Base-by-base conservation (phyloP, 2,888 invertebrate species). In the Microdon myrmicae region DNA sequence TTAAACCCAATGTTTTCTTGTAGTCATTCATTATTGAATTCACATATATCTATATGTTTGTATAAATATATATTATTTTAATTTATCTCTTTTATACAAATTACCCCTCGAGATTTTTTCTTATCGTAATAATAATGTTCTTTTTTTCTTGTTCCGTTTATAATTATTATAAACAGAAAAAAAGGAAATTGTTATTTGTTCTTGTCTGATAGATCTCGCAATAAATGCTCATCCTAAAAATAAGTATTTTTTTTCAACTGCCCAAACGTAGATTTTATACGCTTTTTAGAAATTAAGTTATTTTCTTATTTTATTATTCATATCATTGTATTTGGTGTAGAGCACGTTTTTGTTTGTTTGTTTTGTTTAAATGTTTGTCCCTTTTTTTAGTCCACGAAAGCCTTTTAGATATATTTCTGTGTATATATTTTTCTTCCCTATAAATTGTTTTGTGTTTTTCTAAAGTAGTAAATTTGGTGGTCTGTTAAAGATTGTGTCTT, bases 281-380 rank as follows among this genome's bases (percentile, higher is more conserved):
- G 29, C 48, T 55, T 53, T 43, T 38, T 48, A 44, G 28, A 45
- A 47, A 31, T 59, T 58, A 55, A 48, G 64, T 48, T 58, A 45
- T 64, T 66, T 68, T 67, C 43, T 59, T 54, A 58, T 58, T 49
- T 55, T 45, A 59, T 67, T 64, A 19, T 61, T 49, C 41, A 67
- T 49, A 16, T 41, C 43, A 9, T 7, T 29, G 20, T 16, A 10
- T 17, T 35, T 10, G 23, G 14, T n/a, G n/a, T 19, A 48, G 28
- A 29, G 35, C 35, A 13, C 32, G 16, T 20, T 5, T 41, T 4
- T 47, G 38, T 25, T 39, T 10, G 8, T 10, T 55, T 26, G 13
- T 39, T 56, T 56, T 14, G 7, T 39, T 16, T 8, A 17, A 14
- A 14, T 7, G 14, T 31, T 49, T 32, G 17, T 13, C 12, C 39